These are phyloP conservation scores for Calcarius ornatus DNA, from an alignment of 2,113 vertebrate species.

Conservation along the genomic window DNA sequence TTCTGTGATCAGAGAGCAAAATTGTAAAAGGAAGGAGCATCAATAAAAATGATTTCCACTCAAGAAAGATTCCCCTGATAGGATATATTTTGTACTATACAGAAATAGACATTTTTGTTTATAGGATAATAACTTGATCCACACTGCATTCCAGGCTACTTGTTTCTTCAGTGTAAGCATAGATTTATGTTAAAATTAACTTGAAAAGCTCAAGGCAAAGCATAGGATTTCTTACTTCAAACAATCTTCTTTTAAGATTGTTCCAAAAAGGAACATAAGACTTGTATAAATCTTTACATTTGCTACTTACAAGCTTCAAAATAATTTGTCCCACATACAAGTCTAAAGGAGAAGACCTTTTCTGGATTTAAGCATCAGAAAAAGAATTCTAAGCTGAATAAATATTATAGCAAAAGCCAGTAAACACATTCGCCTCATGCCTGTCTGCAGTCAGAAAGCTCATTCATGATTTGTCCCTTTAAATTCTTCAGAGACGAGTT, in stretches of 20 bases:
- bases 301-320: not conserved
- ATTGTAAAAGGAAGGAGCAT: not conserved
- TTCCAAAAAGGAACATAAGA: not conserved
- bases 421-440: not conserved
- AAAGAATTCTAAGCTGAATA: not conserved
- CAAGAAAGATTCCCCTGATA: not conserved
- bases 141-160: not conserved
- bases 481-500: not conserved
- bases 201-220: not conserved
- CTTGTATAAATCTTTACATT: not conserved
- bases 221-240: not conserved
- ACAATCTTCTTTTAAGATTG: not conserved
- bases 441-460: not conserved
- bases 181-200: not conserved
- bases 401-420: not conserved
- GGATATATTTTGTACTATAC: not conserved
- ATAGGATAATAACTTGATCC: not conserved
- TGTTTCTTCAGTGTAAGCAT: not conserved
- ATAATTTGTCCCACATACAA: not conserved
- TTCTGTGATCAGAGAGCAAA: not conserved
- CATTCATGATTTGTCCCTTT: not conserved
- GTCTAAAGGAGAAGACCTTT: not conserved
- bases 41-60: not conserved
- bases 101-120: not conserved
- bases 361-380: not conserved